Evolutionary conservation across 2,888 invertebrate genomes (phyloP), one percentile per base, ranked within the genome.

Genomic region (Nyleta sp.): DNA sequence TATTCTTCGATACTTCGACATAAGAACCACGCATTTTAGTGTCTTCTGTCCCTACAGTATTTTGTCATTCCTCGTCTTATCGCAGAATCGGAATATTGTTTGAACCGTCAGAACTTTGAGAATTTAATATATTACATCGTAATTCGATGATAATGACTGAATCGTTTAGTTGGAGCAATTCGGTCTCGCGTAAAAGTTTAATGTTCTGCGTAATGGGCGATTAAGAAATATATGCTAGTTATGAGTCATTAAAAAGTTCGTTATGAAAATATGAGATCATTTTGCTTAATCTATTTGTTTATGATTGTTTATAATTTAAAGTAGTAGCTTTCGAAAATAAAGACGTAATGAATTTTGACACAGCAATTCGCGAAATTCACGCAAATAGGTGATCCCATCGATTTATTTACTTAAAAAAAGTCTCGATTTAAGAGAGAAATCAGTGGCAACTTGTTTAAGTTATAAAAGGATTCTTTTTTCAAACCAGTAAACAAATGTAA

Each of bases 211-310:
- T 62, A 48, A 62, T 62, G 48, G 48, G 3, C 46, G 15, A 48
- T 62, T 62, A 48, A 38, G 62, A 38, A 62, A 48, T 62, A 62
- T 38, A 38, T 33, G 44, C 20, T 10, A 33, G 60, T 60, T 60
- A 60, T 60, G 44, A 46, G 33, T 60, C 33, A 38, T 62, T 50
- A 62, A 50, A 62, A 62, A 62, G 62, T 62, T 48, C 46, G 62
- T 62, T 62, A 62, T 50, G 46, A 48, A 62, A 62, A 52, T 64
- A 52, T 35, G 13, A 7, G 13, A 40, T 64, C 38, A 28, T 52
- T 64, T 64, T 40, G 24, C 24, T 35, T 38, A 52, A 40, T 64
- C 38, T 40, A 40, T 52, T 28, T 52, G 40, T 64, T 52, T 50
- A 64, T 28, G 15, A 64, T 52, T 52, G 38, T 46, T 50, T 40